Evolutionary conservation across 2,797 vertebrate genomes (phyloP), one percentile per base, ranked within the genome.

Genomic region (Tympanoctomys barrerae): DNA sequence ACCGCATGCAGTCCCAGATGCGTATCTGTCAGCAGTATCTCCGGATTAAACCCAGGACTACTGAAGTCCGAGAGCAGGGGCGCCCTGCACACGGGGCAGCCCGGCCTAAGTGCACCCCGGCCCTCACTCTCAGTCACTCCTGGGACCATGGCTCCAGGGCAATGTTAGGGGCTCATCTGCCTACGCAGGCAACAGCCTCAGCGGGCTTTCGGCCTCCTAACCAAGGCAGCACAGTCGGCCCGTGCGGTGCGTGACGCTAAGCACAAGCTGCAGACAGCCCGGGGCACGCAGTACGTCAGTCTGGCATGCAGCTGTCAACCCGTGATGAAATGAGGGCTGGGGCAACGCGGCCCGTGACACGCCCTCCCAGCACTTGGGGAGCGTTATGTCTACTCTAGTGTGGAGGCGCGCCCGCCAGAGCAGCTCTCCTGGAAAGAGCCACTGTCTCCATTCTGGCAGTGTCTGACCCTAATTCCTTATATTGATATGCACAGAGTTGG

Each of bases 221-320:
- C 79, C 11, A 64, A 77, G 52, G 31, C 3, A 59, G 36, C n/a
- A n/a, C 0, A 46, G 68, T 5, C 6, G 16, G 78, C 39, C 33
- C 31, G 28, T 85, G 77, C 61, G 52, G 57, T 5, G 31, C 92
- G 66, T 33, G 18, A 39, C 26, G 36, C 73, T 13, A 18, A 57
- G 91, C n/a, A 78, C 10, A 87, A 85, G 46, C 0, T 85, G 73
- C 33, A 94, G 82, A 86, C 49, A 95, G 54, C 49, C 5, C 89
- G n/a, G 92, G 36, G 49, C 36, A 62, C 8, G 31, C 59, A 70
- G 26, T 1, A 31, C 14, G 68, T 71, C 46, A 62, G 39, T 57
- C 46, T 52, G 42, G 73, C 57, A 62, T 21, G 9, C 2, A 52
- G 49, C 33, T n/a, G 18, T 39, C 68, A 84, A 78, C 94, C 89